phyloP scores from a whole-genome alignment of 2,113 vertebrate genomes.

The Platichthys stellatus region DNA sequence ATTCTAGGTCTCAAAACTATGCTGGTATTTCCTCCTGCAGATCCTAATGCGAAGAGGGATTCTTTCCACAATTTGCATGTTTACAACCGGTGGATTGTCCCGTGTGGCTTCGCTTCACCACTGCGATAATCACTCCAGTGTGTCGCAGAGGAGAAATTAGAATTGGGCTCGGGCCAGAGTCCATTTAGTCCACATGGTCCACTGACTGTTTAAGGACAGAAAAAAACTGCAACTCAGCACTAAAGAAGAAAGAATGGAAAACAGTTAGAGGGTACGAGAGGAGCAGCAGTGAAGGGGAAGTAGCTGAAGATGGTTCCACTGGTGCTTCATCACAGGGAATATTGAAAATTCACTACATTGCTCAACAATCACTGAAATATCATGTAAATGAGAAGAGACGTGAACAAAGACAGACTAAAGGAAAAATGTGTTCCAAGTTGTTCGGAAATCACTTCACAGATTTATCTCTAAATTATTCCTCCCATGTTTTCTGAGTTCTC shows the following conservation, averaged over 20 bases:
- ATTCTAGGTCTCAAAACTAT: not conserved
- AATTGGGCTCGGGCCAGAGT: conserved; percentile 47
- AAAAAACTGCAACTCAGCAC: conserved; percentile 68
- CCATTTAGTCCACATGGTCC: conserved; percentile 32
- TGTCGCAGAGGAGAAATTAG: conserved; percentile 62
- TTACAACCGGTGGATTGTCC: conserved; percentile 55
- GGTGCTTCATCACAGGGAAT: not conserved
- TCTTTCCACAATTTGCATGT: conserved; percentile 60
- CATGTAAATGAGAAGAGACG: not conserved
- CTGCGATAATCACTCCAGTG: conserved; percentile 71
- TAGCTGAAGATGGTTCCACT: not conserved
- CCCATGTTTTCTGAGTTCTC: not conserved
- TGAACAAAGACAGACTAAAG: not conserved
- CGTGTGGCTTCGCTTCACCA: conserved; percentile 52
- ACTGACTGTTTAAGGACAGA: conserved; percentile 51
- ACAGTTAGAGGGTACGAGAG: conserved; percentile 21
- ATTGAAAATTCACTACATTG: too few relatives aligned
- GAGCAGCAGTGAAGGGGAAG: not conserved
- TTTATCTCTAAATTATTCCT: not conserved
- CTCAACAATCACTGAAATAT: not conserved
- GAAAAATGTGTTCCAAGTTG: not conserved
- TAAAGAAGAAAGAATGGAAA: conserved; percentile 26
- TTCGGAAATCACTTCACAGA: not conserved
- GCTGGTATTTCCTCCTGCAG: not conserved
- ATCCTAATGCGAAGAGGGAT: conserved; percentile 13